These are phyloP conservation scores for Meiosimyza decipiens DNA, from an alignment of 2,888 invertebrate species.

Conservation along the genomic window DNA sequence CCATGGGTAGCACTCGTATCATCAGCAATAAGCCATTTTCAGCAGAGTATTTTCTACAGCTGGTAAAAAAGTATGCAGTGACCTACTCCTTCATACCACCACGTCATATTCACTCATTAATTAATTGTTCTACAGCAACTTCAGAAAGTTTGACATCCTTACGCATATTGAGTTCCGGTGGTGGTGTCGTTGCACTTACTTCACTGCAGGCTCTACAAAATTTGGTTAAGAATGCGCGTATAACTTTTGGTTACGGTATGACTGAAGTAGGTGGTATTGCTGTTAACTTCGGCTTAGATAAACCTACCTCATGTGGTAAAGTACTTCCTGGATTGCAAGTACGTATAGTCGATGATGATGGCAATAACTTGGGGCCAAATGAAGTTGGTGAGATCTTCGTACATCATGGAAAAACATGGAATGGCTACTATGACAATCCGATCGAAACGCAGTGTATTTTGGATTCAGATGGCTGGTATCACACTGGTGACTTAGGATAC, in stretches of 20 bases:
- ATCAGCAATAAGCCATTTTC: conserved; percentile 47
- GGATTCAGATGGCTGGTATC: conserved; percentile 54
- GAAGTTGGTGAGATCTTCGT: conserved; percentile 54
- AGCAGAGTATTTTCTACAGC: conserved; percentile 49
- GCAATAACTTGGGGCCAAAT: conserved; percentile 45
- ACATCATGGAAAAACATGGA: conserved; percentile 47
- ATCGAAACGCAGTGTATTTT: conserved; percentile 45
- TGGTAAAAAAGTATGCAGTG: conserved; percentile 54
- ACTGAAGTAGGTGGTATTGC: conserved; percentile 50
- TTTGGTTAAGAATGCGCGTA: conserved; percentile 46
- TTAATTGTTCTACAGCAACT: conserved; percentile 48
- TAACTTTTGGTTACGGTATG: conserved; percentile 53
- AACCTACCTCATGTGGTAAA: conserved; percentile 49
- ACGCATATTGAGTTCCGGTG: conserved; percentile 49
- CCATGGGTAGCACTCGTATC: conserved; percentile 13
- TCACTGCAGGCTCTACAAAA: conserved; percentile 50
- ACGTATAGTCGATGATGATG: conserved; percentile 52
- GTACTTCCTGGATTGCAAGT: conserved; percentile 42
- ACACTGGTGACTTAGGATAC: conserved; percentile 59
- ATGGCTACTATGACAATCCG: conserved; percentile 55
- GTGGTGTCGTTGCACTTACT: conserved; percentile 46
- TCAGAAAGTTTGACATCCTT: conserved; percentile 46
- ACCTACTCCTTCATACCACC: conserved; percentile 51
- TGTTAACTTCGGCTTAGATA: conserved; percentile 40
- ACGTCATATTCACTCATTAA: conserved; percentile 49